These are phyloP conservation scores for Pammene aurita DNA, from an alignment of 2,888 invertebrate genomes.

Conservation along the genomic window DNA sequence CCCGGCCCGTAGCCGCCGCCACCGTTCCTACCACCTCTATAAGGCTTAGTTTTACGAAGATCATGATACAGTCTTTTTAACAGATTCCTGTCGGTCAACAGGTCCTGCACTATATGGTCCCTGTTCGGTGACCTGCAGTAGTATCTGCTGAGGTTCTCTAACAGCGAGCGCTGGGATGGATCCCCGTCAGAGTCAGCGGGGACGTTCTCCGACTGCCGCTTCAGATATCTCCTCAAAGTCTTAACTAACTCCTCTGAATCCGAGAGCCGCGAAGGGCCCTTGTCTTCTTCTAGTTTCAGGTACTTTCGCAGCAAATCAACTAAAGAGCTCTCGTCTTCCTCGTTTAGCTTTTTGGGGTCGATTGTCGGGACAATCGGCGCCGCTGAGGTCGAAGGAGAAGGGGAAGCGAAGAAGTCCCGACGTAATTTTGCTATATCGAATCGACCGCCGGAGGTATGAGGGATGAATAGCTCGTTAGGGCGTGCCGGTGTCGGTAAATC, in stretches of 20 bases:
- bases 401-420: constrained; percentile 85
- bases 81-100: constrained; percentile 88
- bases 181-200: constrained; percentile 64
- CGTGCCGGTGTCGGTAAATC: constrained; percentile 77
- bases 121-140: constrained; percentile 86
- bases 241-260: constrained; percentile 86
- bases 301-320: constrained; percentile 87
- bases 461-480: constrained; percentile 75
- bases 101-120: constrained; percentile 87
- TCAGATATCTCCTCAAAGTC: constrained; percentile 84
- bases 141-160: constrained; percentile 87
- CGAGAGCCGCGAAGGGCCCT: constrained; percentile 67
- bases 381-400: constrained; percentile 65
- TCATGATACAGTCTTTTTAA: constrained; percentile 89
- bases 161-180: constrained; percentile 79
- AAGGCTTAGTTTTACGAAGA: constrained; percentile 85
- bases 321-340: constrained; percentile 82
- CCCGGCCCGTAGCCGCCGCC: constrained; percentile 63
- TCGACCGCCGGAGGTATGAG: constrained; percentile 84
- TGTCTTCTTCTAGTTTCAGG: constrained; percentile 84
- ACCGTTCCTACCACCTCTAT: constrained; percentile 71
- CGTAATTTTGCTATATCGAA: constrained; percentile 87
- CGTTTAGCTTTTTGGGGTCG: constrained; percentile 53
- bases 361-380: constrained; percentile 64
- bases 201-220: constrained; percentile 66